Evolutionary conservation across 2,888 invertebrate species (phyloP).

Genomic region (Crocallis elinguaria): DNA sequence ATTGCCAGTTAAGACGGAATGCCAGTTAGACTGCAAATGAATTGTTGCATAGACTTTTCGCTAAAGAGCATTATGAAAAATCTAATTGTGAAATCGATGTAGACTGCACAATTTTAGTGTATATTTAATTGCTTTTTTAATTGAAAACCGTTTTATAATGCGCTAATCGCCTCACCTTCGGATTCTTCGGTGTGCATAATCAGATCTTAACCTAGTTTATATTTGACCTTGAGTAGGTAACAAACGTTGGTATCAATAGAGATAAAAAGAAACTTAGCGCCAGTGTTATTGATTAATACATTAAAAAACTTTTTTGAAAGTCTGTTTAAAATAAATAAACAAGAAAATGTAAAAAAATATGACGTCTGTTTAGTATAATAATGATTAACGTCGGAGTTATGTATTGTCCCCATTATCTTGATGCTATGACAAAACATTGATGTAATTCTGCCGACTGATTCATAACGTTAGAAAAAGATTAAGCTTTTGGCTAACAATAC

Average conservation of each 20-base stretch:
- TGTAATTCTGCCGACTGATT: slow-evolving; percentile 7
- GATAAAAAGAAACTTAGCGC: too few species aligned
- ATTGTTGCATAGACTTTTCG: slow-evolving; percentile 10
- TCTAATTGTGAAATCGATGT: not conserved
- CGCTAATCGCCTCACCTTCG: too few species aligned
- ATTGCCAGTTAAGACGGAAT: slow-evolving; percentile 16
- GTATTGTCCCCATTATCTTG: not conserved
- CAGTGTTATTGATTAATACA: not conserved
- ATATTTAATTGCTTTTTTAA: too few species aligned
- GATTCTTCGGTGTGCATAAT: too few species aligned
- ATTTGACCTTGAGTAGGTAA: too few species aligned
- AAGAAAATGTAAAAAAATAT: too few species aligned
- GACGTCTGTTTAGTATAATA: not conserved
- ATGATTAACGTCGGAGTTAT: not conserved
- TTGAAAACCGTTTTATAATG: too few species aligned
- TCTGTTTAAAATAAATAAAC: too few species aligned
- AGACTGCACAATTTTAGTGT: not conserved
- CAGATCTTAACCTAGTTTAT: too few species aligned
- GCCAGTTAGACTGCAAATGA: slow-evolving; percentile 23
- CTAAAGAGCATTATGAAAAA: not conserved
- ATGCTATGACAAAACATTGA: slow-evolving; percentile 4
- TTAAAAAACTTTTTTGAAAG: not conserved
- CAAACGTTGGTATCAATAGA: too few species aligned
- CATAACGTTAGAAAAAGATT: slow-evolving; percentile 10
- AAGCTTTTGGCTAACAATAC: slow-evolving; percentile 10